Conservation (phyloP, 2,113 vertebrate genomes). For the Pica pica region DNA sequence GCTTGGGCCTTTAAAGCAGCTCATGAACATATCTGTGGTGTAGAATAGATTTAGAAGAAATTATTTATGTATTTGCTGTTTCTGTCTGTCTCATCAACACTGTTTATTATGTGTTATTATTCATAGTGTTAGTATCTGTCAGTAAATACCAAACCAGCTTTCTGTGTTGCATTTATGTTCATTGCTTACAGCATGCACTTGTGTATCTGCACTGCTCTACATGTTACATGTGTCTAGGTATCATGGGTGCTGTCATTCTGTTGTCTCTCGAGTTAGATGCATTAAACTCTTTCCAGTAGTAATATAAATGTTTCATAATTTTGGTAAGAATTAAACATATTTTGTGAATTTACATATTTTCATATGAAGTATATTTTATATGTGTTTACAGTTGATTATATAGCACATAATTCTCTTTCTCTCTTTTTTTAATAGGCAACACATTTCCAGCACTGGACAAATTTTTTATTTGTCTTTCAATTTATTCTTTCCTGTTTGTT, state of each 20-base stretch:
- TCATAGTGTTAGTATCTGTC: background rate
- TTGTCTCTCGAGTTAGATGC: background rate
- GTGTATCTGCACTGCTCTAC: background rate
- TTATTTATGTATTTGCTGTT: background rate
- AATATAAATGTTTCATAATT: background rate
- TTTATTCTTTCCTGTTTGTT: slow-evolving; percentile 89
- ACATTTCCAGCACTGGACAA: slow-evolving; percentile 81
- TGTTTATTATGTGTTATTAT: background rate
- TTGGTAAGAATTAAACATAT: background rate
- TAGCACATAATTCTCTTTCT: background rate
- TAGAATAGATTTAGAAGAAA: background rate
- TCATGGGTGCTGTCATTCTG: background rate
- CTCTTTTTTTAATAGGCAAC: slow-evolving; percentile 71
- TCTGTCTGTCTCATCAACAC: background rate
- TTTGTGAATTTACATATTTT: background rate
- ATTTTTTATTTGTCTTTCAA: slow-evolving; percentile 77
- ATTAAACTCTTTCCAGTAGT: background rate
- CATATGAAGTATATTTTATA: background rate
- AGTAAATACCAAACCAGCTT: background rate
- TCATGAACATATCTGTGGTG: background rate
- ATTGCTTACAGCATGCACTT: background rate
- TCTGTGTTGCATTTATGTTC: background rate
- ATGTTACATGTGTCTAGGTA: background rate
- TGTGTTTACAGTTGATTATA: background rate
- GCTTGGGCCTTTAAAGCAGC: background rate